Conservation (phyloP, 2,113 vertebrate genomes). For the Scartelaos histophorus region DNA sequence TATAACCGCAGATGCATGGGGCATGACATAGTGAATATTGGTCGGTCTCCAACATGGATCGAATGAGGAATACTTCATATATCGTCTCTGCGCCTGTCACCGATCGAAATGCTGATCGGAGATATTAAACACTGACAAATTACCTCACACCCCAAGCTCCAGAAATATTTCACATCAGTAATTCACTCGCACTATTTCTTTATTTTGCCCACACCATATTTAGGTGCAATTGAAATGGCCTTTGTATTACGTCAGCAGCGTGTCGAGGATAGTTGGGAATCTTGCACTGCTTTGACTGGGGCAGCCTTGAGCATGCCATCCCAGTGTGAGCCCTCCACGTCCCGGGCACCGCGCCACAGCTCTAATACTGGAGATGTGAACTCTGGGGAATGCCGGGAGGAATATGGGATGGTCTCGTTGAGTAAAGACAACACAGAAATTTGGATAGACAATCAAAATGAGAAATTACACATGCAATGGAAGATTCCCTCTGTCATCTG, state of each 20-base stretch:
- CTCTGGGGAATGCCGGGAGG: slow-evolving; percentile 71
- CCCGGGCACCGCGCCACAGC: slow-evolving; percentile 69
- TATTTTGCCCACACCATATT: slow-evolving; percentile 54
- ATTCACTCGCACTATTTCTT: slow-evolving; percentile 48
- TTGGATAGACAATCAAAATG: neutral
- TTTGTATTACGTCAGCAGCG: slow-evolving; percentile 51
- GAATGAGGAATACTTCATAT: slow-evolving; percentile 54
- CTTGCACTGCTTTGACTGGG: slow-evolving; percentile 54
- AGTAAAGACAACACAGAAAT: slow-evolving; percentile 25
- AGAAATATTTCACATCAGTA: slow-evolving; percentile 53
- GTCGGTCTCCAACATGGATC: slow-evolving; percentile 55
- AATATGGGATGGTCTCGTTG: slow-evolving; percentile 49
- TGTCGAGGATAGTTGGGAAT: slow-evolving; percentile 61
- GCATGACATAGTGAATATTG: slow-evolving; percentile 56
- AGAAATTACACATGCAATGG: neutral
- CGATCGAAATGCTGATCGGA: slow-evolving; percentile 48
- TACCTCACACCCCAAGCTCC: slow-evolving; percentile 26
- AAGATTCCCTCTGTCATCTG: slow-evolving; percentile 5
- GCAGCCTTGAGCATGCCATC: slow-evolving; percentile 64
- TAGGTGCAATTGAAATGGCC: slow-evolving; percentile 61
- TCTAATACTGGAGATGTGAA: slow-evolving; percentile 76
- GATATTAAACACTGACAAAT: slow-evolving; percentile 48
- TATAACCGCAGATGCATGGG: slow-evolving; percentile 37
- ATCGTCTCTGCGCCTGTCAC: slow-evolving; percentile 44
- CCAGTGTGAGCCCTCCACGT: slow-evolving; percentile 62